Base-by-base conservation (phyloP, 2,113 vertebrate genomes). In the Alethe diademata region DNA sequence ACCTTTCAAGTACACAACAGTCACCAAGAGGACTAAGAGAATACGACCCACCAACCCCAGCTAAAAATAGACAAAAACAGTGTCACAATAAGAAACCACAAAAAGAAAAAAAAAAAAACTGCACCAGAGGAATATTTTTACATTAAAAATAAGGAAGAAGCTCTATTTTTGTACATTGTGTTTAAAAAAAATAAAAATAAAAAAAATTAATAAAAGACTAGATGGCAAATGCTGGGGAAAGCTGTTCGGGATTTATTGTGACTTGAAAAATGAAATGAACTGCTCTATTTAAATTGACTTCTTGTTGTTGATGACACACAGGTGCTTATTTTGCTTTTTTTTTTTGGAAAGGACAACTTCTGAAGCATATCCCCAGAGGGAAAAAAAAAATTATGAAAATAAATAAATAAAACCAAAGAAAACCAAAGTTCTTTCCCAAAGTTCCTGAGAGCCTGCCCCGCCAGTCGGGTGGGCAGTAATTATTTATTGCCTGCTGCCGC, bases 81-180 rank as follows among this genome's bases (percentile, higher is more conserved):
- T 73, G 72, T 96, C 96, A 97, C 93, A 71, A 40, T 82, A 95
- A 93, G 95, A 95, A 97, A 97, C 94, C 92, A 95, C 94, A 97
- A 96, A 96, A 89, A 95, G 78, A 93, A 86, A 92, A 91, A 95
- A 96, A 67, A 80, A 96, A 79, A 79, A 97, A 98, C 97, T 98
- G 97, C 97, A 97, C 96, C 98, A 98, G 98, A 98, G 97, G 97
- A 98, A 98, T 98, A 98, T 98, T 98, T 98, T 98, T 98, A 98
- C 98, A 98, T 95, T 97, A 98, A 98, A 98, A 98, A 98, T 97
- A 98, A 98, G 98, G 98, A 98, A 98, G 97, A 98, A 98, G 97
- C 93, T 98, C 97, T 98, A 98, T 98, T 98, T 98, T 98, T 98
- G 98, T 98, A 98, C 97, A 98, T 98, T 97, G 98, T 98, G 97